phyloP scores from a whole-genome alignment of 2,797 vertebrate species.

The Hipposideros larvatus region DNA sequence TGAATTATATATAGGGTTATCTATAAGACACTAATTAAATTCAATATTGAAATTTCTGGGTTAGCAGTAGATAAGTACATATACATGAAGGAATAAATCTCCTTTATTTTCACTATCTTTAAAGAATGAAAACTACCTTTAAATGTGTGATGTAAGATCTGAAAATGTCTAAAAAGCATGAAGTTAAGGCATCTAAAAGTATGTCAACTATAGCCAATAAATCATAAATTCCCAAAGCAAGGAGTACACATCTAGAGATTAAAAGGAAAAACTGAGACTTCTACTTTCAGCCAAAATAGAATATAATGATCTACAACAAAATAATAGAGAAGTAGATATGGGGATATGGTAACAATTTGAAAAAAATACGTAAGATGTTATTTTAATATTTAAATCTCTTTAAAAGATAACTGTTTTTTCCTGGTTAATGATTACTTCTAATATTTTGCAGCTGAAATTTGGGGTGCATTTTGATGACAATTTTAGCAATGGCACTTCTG shows the following conservation, averaged over 20 bases:
- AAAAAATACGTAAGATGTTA: neutral
- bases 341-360: constrained; percentile 3
- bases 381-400: constrained; percentile 25
- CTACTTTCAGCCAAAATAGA: neutral
- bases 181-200: neutral
- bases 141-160: neutral
- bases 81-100: neutral
- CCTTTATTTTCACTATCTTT: constrained; percentile 14
- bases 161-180: neutral
- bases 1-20: neutral
- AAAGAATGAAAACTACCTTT: constrained; percentile 18
- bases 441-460: too few relatives aligned
- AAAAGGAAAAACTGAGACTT: neutral
- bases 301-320: neutral
- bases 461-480: too few relatives aligned
- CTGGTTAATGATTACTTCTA: too few relatives aligned
- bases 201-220: neutral
- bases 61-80: neutral
- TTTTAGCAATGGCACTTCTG: too few relatives aligned
- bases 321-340: neutral
- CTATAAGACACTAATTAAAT: neutral
- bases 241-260: neutral
- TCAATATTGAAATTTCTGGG: neutral
- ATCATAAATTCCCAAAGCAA: constrained; percentile 20
- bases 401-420: neutral